Evolutionary conservation across 2,888 invertebrate genomes (phyloP), one percentile per base, ranked within the genome.

Genomic region (Belgica antarctica): DNA sequence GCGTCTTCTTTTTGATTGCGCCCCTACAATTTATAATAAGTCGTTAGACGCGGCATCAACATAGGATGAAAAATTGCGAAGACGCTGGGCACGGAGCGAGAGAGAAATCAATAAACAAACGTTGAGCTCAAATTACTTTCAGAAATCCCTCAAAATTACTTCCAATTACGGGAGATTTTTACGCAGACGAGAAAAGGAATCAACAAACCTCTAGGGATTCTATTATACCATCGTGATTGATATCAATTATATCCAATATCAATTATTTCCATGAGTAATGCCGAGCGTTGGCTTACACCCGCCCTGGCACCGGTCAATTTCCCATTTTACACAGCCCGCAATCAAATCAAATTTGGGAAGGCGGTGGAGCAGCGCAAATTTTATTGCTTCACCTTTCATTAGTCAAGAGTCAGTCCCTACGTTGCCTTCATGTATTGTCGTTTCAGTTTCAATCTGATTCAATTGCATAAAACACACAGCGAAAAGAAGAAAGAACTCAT

Each of bases 331-430:
- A 52, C 52, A 17, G 52, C 52, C 52, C 22, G 22, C 52, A 52
- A 62, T 47, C 25, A 47, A 47, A 47, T 41, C 41, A 41, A 19
- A 47, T 47, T 47, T 10, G 57, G 22, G 27, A 24, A 25, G 52
- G 57, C 22, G 57, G 47, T 27, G 34, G 4, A 68, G 3, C 12
- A n/a, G n/a, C 25, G 59, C 34, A 24, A 68, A 68, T 25, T 68
- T 68, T 68, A 68, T 68, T 68, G 46, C 68, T 57, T 68, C 47
- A 68, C 68, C 68, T 68, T 47, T 47, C 65, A 46, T 46, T 66
- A 63, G 17, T 63, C 41, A 8, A 24, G 31, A 41, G 41, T 15
- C n/a, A 46, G 17, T n/a, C 25, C 12, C 25, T 24, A 25, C 12
- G 15, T 24, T 22, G 1, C 34, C 34, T 31, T 31, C 7, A 8